A percentile compares a stretch with the other conserved stretches of the same genome.
Conservation (phyloP, 2,113 vertebrate genomes). For the Chlorodrepanis virens region DNA sequence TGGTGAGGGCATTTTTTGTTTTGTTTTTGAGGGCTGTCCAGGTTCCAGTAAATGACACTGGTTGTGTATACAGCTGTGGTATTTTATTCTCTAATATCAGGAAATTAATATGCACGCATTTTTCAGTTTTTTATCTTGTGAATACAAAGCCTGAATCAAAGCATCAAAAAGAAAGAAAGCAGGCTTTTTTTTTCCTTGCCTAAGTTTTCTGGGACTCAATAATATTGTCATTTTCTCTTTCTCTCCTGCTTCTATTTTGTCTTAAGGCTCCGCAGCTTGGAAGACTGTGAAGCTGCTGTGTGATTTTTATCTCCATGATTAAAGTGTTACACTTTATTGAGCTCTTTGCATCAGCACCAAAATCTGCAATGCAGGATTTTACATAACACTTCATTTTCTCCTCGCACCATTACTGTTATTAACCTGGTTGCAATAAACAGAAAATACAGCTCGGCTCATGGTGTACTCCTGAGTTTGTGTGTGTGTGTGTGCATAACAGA, state of each 20-base stretch:
- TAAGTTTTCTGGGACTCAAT: constrained; percentile 16
- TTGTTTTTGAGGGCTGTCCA: background rate
- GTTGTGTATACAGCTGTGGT: background rate
- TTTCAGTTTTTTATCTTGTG: constrained; percentile 7
- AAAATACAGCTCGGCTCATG: constrained; percentile 65
- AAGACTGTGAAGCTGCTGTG: constrained; percentile 63
- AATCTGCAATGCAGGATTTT: constrained; percentile 81
- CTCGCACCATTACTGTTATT: constrained; percentile 75
- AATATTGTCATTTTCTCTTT: constrained; percentile 35
- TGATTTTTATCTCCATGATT: constrained; percentile 82
- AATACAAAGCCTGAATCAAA: constrained; percentile 9
- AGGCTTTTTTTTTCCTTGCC: background rate
- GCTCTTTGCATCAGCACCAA: constrained; percentile 77
- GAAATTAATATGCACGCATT: constrained; percentile 13
- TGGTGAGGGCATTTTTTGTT: background rate
- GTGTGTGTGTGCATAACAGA: background rate
- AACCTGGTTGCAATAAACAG: constrained; percentile 77
- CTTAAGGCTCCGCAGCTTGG: constrained; percentile 71
- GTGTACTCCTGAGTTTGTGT: constrained; percentile 32
- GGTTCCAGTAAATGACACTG: constrained; percentile 1
- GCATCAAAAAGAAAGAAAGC: background rate
- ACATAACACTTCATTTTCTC: constrained; percentile 78
- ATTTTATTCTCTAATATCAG: constrained; percentile 37
- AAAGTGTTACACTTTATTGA: constrained; percentile 80
- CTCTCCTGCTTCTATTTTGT: constrained; percentile 69